Percentiles rank a stretch among this genome's conserved stretches.
Evolutionary conservation across 64 coral and sea anemone species (phyloP).

Genomic region (Montipora cactus): DNA sequence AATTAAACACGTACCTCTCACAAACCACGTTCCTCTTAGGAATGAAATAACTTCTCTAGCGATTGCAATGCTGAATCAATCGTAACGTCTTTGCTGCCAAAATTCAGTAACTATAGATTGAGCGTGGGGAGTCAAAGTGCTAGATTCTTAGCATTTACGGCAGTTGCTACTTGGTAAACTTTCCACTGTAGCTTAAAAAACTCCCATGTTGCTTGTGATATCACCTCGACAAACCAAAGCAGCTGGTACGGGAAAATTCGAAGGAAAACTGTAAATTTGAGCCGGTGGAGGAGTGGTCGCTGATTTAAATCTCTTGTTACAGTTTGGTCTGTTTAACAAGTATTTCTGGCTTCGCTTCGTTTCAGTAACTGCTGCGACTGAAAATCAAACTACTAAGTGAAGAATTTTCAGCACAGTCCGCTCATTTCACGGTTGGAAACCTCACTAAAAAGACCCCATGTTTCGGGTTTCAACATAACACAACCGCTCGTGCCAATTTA

Average conservation of each 20-base stretch:
- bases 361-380: not conserved
- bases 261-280: not conserved
- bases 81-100: conserved; percentile 35
- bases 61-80: conserved; percentile 24
- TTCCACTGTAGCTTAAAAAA: conserved; percentile 64
- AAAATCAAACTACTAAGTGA: not conserved
- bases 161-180: conserved; percentile 67
- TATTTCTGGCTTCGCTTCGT: not conserved
- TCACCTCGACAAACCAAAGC: conserved; percentile 55
- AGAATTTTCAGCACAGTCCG: not conserved
- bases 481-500: too few species aligned
- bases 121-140: conserved; percentile 7
- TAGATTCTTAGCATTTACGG: conserved; percentile 27
- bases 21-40: conserved; percentile 67
- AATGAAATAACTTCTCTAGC: conserved; percentile 55
- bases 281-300: not conserved
- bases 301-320: not conserved
- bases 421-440: not conserved
- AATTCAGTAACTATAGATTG: conserved; percentile 46
- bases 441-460: not conserved
- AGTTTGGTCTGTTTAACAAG: not conserved
- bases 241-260: conserved; percentile 19
- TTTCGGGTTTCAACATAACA: too few species aligned
- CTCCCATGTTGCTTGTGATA: conserved; percentile 53
- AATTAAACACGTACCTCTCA: conserved; percentile 61